Evolutionary conservation across 2,797 vertebrate genomes (phyloP).

Genomic region (Pangasius sanitwongsei): DNA sequence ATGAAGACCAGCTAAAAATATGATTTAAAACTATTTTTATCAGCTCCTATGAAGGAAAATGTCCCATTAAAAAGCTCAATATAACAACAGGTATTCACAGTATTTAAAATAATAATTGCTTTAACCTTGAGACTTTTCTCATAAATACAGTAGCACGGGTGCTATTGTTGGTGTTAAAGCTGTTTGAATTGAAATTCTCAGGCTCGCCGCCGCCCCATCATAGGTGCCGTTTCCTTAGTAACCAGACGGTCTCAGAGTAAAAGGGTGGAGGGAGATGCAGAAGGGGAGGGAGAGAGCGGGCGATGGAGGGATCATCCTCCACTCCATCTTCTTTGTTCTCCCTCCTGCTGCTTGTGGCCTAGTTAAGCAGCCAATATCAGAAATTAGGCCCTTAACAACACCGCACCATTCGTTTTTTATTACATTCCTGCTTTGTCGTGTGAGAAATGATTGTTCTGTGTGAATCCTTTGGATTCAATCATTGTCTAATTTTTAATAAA

Average conservation of each 20-base stretch:
- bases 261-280: constrained; percentile 49
- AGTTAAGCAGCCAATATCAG: constrained; percentile 46
- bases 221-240: constrained; percentile 63
- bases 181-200: constrained; percentile 42
- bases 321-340: constrained; percentile 65
- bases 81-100: background rate
- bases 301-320: constrained; percentile 39
- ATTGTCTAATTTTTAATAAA: background rate
- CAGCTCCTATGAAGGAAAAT: background rate
- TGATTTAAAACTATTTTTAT: background rate
- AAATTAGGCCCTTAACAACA: constrained; percentile 27
- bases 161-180: constrained; percentile 23
- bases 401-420: constrained; percentile 1
- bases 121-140: background rate
- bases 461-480: background rate
- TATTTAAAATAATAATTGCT: background rate
- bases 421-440: background rate
- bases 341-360: constrained; percentile 55
- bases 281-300: constrained; percentile 39
- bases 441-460: background rate
- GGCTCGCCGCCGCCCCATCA: constrained; percentile 41
- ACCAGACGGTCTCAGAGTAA: constrained; percentile 63
- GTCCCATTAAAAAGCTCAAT: background rate
- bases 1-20: background rate
- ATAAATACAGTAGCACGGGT: background rate